Evolutionary conservation across 2,797 vertebrate genomes (phyloP), one percentile per base, ranked within the genome.

Genomic region (Trachops cirrhosus): DNA sequence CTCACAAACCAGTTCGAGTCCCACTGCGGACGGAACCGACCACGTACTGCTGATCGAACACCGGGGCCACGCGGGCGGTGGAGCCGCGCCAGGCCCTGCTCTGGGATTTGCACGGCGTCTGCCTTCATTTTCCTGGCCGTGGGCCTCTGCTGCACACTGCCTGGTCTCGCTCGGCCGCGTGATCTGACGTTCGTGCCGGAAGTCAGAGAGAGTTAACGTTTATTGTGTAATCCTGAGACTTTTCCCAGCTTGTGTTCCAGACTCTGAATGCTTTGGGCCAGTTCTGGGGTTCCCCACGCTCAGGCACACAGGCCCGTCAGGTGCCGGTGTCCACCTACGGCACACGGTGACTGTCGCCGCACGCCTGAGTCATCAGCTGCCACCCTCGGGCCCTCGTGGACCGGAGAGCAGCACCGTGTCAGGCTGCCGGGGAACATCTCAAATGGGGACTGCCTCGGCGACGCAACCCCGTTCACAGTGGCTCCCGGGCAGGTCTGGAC

Each of bases 1-100:
- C 22, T 4, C 67, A 14, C 39, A 5, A 29, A 29, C 34, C 19
- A 12, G 11, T 8, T n/a, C 18, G 32, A 44, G n/a, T 5, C 24
- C 62, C 16, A 0, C 2, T 0, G 3, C 1, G 0, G 5, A 16
- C 21, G 1, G 37, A 11, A 39, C 34, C 1, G 0, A 5, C 14
- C 12, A 3, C 12, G 0, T 5, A 2, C 3, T 12, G 26, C 4
- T 6, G 6, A 3, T 68, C 48, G 21, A 12, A 9, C 1, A 11
- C 8, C 12, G 3, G 37, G 46, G 41, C 5, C 19, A 1, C 12
- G 24, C 39, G 9, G 32, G 68, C 39, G 2, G 6, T 0, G 2
- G 1, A 0, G 16, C 7, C 21, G 48, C 18, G n/a, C 21, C 34
- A 12, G 8, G 26, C 48, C 78, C 80, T 37, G 68, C 59, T 83